phyloP scores from a whole-genome alignment of 2,113 vertebrate genomes.

The Dunckerocampus dactyliophorus region DNA sequence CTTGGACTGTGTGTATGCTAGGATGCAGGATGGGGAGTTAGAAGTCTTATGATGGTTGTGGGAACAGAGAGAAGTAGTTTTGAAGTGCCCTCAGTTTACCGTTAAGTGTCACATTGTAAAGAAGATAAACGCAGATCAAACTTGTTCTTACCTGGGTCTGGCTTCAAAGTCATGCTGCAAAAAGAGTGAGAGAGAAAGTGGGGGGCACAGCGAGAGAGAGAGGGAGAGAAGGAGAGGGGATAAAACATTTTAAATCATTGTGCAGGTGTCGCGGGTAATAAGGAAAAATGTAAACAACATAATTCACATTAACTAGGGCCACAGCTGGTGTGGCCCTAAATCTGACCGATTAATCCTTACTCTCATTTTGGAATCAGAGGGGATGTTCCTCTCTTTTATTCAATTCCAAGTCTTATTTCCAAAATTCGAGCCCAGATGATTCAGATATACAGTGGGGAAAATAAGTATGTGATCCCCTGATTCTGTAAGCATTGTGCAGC shows the following conservation, averaged over 20 bases:
- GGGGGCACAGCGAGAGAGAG: conserved; percentile 9
- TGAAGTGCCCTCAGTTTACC: conserved; percentile 18
- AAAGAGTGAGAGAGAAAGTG: conserved; percentile 47
- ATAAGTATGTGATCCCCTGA: too few relatives aligned
- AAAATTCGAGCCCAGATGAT: background rate
- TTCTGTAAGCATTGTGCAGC: too few relatives aligned
- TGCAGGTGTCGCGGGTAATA: conserved; percentile 34
- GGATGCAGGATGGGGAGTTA: conserved; percentile 17
- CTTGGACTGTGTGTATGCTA: conserved; percentile 7
- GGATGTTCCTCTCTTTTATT: conserved; percentile 5
- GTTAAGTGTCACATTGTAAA: conserved; percentile 29
- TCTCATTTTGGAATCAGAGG: conserved; percentile 41
- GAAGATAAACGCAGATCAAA: conserved; percentile 39
- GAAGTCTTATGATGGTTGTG: conserved; percentile 13
- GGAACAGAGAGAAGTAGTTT: conserved; percentile 14
- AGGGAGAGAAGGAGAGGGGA: conserved; percentile 10
- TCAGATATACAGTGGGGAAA: too few relatives aligned
- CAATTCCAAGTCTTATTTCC: conserved; percentile 2
- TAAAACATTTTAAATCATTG: conserved; percentile 29
- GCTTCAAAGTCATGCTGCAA: conserved; percentile 64
- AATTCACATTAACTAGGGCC: conserved; percentile 33
- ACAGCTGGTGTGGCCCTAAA: conserved; percentile 48
- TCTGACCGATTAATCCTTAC: conserved; percentile 49
- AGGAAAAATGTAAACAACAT: conserved; percentile 38
- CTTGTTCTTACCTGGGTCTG: conserved; percentile 71